These are phyloP conservation scores for Drosophila baimaii DNA, from an alignment of 1,140 invertebrate genomes.

Conservation along the genomic window DNA sequence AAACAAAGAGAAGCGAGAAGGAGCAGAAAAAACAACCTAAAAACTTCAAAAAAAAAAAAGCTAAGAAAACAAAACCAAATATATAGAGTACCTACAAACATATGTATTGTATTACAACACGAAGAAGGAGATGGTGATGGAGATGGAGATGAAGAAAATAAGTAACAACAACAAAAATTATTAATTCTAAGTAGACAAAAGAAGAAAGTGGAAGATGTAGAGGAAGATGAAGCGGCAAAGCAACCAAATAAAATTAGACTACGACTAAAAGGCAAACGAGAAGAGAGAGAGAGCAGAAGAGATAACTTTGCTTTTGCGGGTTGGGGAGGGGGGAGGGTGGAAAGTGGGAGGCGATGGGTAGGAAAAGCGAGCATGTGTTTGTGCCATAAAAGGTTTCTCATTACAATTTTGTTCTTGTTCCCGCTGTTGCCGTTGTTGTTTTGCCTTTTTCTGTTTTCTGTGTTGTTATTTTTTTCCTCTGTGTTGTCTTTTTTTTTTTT, in stretches of 20 bases:
- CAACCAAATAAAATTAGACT: conserved; percentile 59
- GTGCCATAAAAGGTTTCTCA: conserved; percentile 80
- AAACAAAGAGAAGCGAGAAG: conserved; percentile 24
- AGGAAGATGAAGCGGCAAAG: conserved; percentile 33
- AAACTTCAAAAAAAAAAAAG: conserved; percentile 11
- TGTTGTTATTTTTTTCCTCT: conserved; percentile 32
- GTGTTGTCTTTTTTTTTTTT: conserved; percentile 29
- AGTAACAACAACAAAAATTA: conserved; percentile 70
- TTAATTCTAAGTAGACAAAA: conserved; percentile 77
- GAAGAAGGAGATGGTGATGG: conserved; percentile 14
- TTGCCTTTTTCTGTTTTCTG: conserved; percentile 41
- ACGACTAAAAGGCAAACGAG: conserved; percentile 54
- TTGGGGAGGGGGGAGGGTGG: background rate
- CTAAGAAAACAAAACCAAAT: conserved; percentile 34
- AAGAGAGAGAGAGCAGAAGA: conserved; percentile 42
- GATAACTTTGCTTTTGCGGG: conserved; percentile 34
- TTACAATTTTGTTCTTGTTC: conserved; percentile 62
- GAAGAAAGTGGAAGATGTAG: conserved; percentile 2
- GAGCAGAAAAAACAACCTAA: background rate
- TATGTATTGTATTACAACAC: conserved; percentile 50
- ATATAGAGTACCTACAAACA: conserved; percentile 51
- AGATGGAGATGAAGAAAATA: conserved; percentile 29
- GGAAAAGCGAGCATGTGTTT: conserved; percentile 75
- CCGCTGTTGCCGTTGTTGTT: conserved; percentile 38
- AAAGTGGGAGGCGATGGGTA: conserved; percentile 6